phyloP scores from a whole-genome alignment of 2,797 vertebrate genomes.

The Decapterus maruadsi region DNA sequence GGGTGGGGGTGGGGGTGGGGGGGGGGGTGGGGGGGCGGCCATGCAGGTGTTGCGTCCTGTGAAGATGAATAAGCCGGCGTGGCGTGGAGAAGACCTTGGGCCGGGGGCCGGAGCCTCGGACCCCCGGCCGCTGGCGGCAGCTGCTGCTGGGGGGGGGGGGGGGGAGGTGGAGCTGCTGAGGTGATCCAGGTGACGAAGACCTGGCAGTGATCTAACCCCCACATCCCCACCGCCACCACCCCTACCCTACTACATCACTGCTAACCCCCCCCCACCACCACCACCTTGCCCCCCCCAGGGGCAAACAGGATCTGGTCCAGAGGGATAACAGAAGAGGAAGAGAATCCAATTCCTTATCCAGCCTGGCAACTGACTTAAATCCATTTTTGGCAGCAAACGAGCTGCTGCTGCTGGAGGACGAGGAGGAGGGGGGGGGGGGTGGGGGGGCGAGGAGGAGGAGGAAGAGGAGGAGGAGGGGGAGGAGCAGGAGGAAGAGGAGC shows the following conservation, averaged over 20 bases:
- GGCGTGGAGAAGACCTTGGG: slow-evolving; percentile 40
- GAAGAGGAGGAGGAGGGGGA: too few relatives aligned
- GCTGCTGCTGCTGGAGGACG: slow-evolving; percentile 39
- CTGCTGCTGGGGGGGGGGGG: too few relatives aligned
- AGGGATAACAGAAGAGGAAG: slow-evolving; percentile 78
- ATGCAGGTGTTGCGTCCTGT: slow-evolving; percentile 62
- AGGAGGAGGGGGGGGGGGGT: too few relatives aligned
- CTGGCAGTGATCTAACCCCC: slow-evolving; percentile 68
- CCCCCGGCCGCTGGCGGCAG: slow-evolving; percentile 49
- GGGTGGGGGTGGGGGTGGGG: slow-evolving; percentile 47
- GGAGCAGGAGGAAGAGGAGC: not conserved
- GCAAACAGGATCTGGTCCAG: slow-evolving; percentile 79
- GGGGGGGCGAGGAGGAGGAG: too few relatives aligned
- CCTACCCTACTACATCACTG: slow-evolving; percentile 29
- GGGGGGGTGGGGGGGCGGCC: slow-evolving; percentile 41
- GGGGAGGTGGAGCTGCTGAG: slow-evolving; percentile 47
- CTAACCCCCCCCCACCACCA: slow-evolving; percentile 6
- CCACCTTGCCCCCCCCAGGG: slow-evolving; percentile 17
- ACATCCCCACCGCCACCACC: slow-evolving; percentile 1
- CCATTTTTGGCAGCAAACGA: slow-evolving; percentile 72
- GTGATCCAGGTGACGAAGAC: slow-evolving; percentile 46
- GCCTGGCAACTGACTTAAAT: slow-evolving; percentile 77
- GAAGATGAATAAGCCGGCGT: slow-evolving; percentile 62
- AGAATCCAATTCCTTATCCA: slow-evolving; percentile 77
- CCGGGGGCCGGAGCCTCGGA: slow-evolving; percentile 38